Conservation (phyloP, 2,888 invertebrate genomes). For the Oxystoma pomonae region DNA sequence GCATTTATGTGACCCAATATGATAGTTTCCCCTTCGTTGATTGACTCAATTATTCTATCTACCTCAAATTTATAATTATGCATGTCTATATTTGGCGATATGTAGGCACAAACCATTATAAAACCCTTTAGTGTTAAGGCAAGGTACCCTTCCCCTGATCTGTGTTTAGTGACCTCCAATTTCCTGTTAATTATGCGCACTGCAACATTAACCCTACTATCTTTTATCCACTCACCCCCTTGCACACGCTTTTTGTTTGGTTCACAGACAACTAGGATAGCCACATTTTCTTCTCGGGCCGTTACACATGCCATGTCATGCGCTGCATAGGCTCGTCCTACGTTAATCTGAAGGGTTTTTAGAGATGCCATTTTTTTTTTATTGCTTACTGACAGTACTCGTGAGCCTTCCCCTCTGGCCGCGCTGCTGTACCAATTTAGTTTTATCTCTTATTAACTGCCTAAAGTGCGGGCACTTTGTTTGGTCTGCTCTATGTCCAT, state of each 20-base stretch:
- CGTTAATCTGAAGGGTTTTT: constrained; percentile 13
- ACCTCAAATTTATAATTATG: not conserved
- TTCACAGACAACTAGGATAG: constrained; percentile 12
- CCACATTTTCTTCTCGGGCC: not conserved
- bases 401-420: not conserved
- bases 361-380: not conserved
- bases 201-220: constrained; percentile 3
- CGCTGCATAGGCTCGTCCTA: constrained; percentile 8
- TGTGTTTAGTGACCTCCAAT: not conserved
- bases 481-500: constrained; percentile 10
- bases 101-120: constrained; percentile 6
- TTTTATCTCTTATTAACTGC: not conserved
- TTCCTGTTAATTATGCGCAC: not conserved
- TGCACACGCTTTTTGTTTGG: constrained; percentile 8
- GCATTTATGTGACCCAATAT: constrained; percentile 2
- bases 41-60: not conserved
- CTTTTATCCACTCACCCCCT: not conserved
- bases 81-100: constrained; percentile 13
- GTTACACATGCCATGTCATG: constrained; percentile 6
- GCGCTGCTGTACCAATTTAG: not conserved
- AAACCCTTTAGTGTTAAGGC: not conserved
- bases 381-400: not conserved
- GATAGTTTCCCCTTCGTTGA: not conserved
- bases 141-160: not conserved
- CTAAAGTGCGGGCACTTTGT: constrained; percentile 2